Evolutionary conservation across 2,797 vertebrate genomes (phyloP).

Genomic region (Schizopygopsis pylzovi): DNA sequence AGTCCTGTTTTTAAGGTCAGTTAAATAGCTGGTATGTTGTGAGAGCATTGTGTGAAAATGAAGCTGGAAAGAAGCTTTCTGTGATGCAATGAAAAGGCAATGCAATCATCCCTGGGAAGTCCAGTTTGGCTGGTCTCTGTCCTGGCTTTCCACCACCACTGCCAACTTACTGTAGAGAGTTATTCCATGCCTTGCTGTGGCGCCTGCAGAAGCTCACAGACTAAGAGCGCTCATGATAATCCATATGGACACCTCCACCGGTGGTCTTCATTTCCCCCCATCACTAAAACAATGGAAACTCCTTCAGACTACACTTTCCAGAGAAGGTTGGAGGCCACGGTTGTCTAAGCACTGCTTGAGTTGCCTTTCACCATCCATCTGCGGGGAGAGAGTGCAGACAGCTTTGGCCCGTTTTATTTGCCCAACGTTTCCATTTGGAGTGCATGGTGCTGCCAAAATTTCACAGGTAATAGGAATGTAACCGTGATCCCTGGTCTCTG

Average conservation of each 20-base stretch:
- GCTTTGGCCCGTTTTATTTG: conserved; percentile 76
- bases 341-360: conserved; percentile 68
- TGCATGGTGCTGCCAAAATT: conserved; percentile 74
- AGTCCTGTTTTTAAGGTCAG: conserved; percentile 1
- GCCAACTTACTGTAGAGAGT: conserved; percentile 32
- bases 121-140: conserved; percentile 56
- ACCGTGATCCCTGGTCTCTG: conserved; percentile 73
- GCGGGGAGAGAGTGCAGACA: conserved; percentile 78
- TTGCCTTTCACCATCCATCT: conserved; percentile 79
- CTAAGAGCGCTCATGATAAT: conserved; percentile 59
- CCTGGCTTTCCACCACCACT: conserved; percentile 50
- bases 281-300: conserved; percentile 59
- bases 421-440: conserved; percentile 76
- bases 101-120: conserved; percentile 57
- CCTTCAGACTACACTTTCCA: conserved; percentile 54
- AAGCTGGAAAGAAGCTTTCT: conserved; percentile 34
- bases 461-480: conserved; percentile 77
- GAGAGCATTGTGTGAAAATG: conserved; percentile 34
- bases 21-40: conserved; percentile 1
- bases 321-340: conserved; percentile 53
- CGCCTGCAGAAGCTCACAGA: conserved; percentile 57
- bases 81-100: conserved; percentile 68
- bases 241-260: conserved; percentile 54
- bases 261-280: conserved; percentile 47
- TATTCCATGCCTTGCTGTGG: conserved; percentile 43